Evolutionary conservation across 2,113 vertebrate genomes (phyloP).

Genomic region (Microtus richardsoni): DNA sequence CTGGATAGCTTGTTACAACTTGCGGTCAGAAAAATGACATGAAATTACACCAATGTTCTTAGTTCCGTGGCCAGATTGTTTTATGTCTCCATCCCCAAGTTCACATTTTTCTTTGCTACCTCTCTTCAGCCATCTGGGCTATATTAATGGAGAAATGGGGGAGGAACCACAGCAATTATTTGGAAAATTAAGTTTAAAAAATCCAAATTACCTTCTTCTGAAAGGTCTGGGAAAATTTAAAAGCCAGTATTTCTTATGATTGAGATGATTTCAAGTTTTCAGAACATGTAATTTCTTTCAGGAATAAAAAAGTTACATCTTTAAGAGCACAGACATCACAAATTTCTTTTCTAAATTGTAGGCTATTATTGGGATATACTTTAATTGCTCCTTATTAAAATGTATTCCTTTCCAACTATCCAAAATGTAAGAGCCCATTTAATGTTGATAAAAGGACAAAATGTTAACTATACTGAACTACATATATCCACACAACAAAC

Average conservation of each 20-base stretch:
- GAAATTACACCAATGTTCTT: conserved; percentile 2
- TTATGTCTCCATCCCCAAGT: background rate
- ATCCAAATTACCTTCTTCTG: conserved; percentile 55
- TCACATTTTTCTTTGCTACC: conserved; percentile 54
- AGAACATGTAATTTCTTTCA: conserved; percentile 53
- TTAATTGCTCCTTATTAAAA: conserved; percentile 56
- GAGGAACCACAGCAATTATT: conserved; percentile 76
- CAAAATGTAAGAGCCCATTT: background rate
- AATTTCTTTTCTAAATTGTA: conserved; percentile 17
- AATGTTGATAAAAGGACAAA: background rate
- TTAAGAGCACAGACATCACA: conserved; percentile 34
- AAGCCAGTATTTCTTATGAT: conserved; percentile 59
- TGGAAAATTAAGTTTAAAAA: conserved; percentile 77
- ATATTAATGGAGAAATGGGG: conserved; percentile 70
- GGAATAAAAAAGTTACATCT: conserved; percentile 43
- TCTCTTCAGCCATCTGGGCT: conserved; percentile 72
- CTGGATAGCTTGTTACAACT: background rate
- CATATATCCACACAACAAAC: background rate
- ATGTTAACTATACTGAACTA: background rate
- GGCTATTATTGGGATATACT: conserved; percentile 36
- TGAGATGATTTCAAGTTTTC: conserved; percentile 69
- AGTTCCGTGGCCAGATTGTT: conserved; percentile 10
- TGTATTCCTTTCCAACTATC: background rate
- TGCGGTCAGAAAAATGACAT: conserved; percentile 39
- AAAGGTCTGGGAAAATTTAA: conserved; percentile 53